Evolutionary conservation across 2,797 vertebrate species (phyloP).

Genomic region (Acipenser oxyrinchus): DNA sequence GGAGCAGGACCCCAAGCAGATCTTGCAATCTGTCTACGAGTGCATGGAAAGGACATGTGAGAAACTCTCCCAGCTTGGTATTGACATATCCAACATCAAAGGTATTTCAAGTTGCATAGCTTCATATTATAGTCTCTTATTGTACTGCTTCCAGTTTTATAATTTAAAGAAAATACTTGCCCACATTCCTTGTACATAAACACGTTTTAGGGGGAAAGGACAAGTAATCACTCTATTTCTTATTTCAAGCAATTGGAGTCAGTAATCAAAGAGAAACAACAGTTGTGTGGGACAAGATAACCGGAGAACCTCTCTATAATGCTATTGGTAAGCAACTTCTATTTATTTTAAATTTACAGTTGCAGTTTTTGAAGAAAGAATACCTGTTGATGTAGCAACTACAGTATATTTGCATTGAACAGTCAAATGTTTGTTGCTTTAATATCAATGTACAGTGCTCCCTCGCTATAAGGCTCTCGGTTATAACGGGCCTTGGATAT

Average conservation of each 20-base stretch:
- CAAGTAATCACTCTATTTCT: constrained; percentile 17
- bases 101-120: constrained; percentile 48
- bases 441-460: no score
- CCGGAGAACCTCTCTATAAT: constrained; percentile 90
- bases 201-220: no score
- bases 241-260: constrained; percentile 78
- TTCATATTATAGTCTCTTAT: no score
- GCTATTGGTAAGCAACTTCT: constrained; percentile 70
- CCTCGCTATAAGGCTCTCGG: no score
- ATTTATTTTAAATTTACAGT: no score
- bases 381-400: no score
- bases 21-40: constrained; percentile 87
- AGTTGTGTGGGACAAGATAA: constrained; percentile 91
- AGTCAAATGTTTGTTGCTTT: neutral
- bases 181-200: no score
- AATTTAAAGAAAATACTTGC: no score
- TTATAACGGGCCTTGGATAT: no score
- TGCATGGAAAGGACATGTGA: constrained; percentile 94
- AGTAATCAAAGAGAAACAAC: constrained; percentile 98
- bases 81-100: constrained; percentile 90
- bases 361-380: no score
- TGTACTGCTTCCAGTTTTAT: no score
- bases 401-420: neutral
- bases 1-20: constrained; percentile 91
- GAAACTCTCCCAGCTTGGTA: constrained; percentile 83